Base-by-base conservation (phyloP, 2,888 invertebrate species). In the Stomorhina lunata region DNA sequence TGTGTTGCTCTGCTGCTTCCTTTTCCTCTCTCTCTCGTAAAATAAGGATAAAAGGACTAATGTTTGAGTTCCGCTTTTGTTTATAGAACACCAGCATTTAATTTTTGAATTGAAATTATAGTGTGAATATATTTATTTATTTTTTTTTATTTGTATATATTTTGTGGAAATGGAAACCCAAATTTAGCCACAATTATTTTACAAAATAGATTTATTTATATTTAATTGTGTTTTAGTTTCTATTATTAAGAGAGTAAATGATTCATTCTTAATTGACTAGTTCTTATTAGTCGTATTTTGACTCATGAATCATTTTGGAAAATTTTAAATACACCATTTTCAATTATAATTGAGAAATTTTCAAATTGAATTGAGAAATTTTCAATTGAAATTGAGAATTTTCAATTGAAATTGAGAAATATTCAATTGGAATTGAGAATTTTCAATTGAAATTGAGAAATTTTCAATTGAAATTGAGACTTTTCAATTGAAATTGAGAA, bases 61-160 rank as follows among this genome's bases (percentile, higher is more conserved):
- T 71, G 69, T 55, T 45, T 63, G 63, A 34, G 63, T 63, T 78
- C 63, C 63, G 69, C 63, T 78, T 78, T 59, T 71, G 25, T 63
- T 69, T 61, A 53, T 78, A 43, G 32, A 32, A 69, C 34, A 43
- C 22, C 27, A 20, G 2, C 22, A 63, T 29, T 6, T n/a, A n/a
- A n/a, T 34, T 12, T 37, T 37, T 37, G n/a, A 12, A 37, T 37
- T 12, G 37, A 37, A n/a, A n/a, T n/a, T 1, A 22, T 25, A 10
- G 37, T 61, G 17, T 48, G 22, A 7, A 0, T 61, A 5, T 29
- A 29, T 40, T 25, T 25, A 45, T 48, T 20, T 45, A 66, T 27
- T 43, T 53, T 25, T 10, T 29, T 20, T 66, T n/a, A n/a, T 37
- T 53, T 29, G n/a, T 29, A 15, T 29, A 29, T 25, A 27, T 20